phyloP scores from a whole-genome alignment of 2,888 invertebrate genomes.

The Chymomyza fuscimana region DNA sequence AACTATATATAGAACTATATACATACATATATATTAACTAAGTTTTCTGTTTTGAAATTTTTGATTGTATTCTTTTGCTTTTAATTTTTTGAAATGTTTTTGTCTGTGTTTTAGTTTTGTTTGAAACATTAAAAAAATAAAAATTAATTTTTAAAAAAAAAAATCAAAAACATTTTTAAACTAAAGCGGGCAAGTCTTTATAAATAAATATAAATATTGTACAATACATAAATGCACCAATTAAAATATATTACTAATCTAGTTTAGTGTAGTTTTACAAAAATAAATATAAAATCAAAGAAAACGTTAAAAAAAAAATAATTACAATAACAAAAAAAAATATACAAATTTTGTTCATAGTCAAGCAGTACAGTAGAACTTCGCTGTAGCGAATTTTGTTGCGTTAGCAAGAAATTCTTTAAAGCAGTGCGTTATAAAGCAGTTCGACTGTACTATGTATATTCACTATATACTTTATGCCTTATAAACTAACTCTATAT shows the following conservation, averaged over 20 bases:
- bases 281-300: not conserved
- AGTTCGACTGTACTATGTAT: no score
- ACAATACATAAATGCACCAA: not conserved
- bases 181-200: not conserved
- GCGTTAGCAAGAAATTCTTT: no score
- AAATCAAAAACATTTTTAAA: no score
- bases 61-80: not conserved
- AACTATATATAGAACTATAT: not conserved
- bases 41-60: not conserved
- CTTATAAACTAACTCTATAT: not conserved
- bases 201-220: conserved; percentile 6
- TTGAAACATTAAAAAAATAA: not conserved
- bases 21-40: not conserved
- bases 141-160: no score
- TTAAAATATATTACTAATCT: conserved; percentile 24
- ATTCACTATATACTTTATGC: not conserved
- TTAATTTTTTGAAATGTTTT: not conserved
- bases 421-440: no score
- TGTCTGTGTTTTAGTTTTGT: not conserved
- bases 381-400: no score
- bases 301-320: conserved; percentile 8
- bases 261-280: conserved; percentile 40
- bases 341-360: not conserved
- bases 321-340: conserved; percentile 2
- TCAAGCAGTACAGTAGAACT: not conserved